phyloP scores from a whole-genome alignment of 2,888 invertebrate genomes.

The Iphiclides podalirius region DNA sequence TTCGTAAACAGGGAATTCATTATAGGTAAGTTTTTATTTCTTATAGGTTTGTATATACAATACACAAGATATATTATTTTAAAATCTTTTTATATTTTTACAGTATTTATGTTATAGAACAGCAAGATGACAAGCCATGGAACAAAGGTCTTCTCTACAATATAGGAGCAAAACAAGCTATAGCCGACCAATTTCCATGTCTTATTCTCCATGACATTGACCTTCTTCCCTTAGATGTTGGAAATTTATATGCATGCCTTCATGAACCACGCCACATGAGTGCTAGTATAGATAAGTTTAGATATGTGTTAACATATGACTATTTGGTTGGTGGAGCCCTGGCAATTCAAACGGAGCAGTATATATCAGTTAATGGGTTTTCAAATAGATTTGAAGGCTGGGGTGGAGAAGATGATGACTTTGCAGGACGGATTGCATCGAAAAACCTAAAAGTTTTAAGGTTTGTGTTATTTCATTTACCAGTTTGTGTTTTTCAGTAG shows the following conservation, averaged over 20 bases:
- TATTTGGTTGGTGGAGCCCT: slow-evolving; percentile 61
- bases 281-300: slow-evolving; percentile 89
- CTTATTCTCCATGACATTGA: slow-evolving; percentile 95
- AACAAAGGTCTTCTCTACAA: slow-evolving; percentile 94
- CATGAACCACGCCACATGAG: slow-evolving; percentile 92
- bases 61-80: not conserved
- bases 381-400: slow-evolving; percentile 64
- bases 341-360: slow-evolving; percentile 57
- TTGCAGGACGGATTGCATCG: slow-evolving; percentile 43
- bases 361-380: slow-evolving; percentile 52
- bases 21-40: slow-evolving; percentile 75
- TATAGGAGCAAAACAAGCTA: slow-evolving; percentile 89
- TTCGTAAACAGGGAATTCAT: slow-evolving; percentile 90
- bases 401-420: slow-evolving; percentile 75
- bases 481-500: no score
- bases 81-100: slow-evolving; percentile 25
- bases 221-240: slow-evolving; percentile 88
- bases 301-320: slow-evolving; percentile 45
- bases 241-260: slow-evolving; percentile 91
- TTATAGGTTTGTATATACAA: slow-evolving; percentile 1
- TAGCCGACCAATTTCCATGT: slow-evolving; percentile 86
- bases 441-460: slow-evolving; percentile 49
- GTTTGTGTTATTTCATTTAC: slow-evolving; percentile 39
- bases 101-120: slow-evolving; percentile 91
- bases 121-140: slow-evolving; percentile 87